Evolutionary conservation across 1,140 invertebrate species (phyloP), one percentile per base, ranked within the genome.

Genomic region (Lasioglossum albipes): DNA sequence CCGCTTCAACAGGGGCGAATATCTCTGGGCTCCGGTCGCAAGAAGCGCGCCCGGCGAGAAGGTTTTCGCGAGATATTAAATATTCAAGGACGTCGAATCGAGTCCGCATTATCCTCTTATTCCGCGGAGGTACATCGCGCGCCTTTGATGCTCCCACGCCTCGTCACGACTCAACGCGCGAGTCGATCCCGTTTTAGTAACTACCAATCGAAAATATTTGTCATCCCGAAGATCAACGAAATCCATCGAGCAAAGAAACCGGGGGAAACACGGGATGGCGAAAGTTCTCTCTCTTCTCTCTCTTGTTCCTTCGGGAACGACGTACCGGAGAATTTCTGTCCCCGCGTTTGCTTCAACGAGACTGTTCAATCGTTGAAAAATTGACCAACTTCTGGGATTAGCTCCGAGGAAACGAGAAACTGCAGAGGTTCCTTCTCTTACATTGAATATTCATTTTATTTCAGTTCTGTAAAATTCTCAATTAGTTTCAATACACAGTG

Each of bases 81-180:
- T 89, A 89, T 89, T 89, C 89, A 89, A 86, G 81, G 73, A 82
- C 76, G 85, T 88, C 82, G 85, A 89, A 88, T 89, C 85, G 82
- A 84, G 79, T 83, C 73, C 81, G 64, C 83, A 77, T 87, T 87
- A 87, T 87, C 86, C 86, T 87, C 80, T 87, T 87, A 87, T 87
- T 87, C 86, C 85, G 64, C 83, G 64, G 59, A 80, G 85, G 66
- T 61, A 73, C 80, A 83, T 75, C 57, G 69, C 57, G 16, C 77
- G 61, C 64, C 82, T 84, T 85, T 85, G 82, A 87, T 54, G 69
- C 76, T 27, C 59, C 61, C 74, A 73, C 66, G 69, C 85, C 36
- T 79, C 75, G 85, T 75, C 68, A 70, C 76, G 59, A 7, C 20
- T 12, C 61, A 59, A 67, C 64, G 82, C 80, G 82, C 65, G 61